Evolutionary conservation across 2,888 invertebrate species (phyloP).

Genomic region (Strigamia transsilvanica): DNA sequence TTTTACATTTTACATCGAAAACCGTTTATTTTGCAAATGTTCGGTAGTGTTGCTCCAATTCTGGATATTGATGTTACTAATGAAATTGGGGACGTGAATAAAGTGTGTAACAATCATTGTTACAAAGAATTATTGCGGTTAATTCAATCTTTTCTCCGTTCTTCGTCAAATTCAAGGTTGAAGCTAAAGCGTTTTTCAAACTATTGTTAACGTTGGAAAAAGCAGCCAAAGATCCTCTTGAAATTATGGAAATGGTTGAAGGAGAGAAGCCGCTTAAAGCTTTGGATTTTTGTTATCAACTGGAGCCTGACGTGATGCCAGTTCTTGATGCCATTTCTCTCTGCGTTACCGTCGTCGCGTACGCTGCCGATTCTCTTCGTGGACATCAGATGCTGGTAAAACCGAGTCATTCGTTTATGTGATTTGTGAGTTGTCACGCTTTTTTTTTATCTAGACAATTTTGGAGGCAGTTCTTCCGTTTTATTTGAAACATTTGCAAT

Average conservation of each 20-base stretch:
- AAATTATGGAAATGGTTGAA: conserved; percentile 72
- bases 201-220: conserved; percentile 90
- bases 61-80: conserved; percentile 82
- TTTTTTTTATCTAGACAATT: conserved; percentile 74
- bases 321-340: conserved; percentile 97
- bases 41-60: conserved; percentile 96
- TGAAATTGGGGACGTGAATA: conserved; percentile 89
- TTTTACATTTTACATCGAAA: conserved; percentile 98
- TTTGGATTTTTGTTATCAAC: conserved; percentile 98
- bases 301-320: conserved; percentile 96
- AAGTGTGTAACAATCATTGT: conserved; percentile 68
- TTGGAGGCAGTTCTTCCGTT: conserved; percentile 96
- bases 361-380: conserved; percentile 89
- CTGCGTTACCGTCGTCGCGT: conserved; percentile 98
- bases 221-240: conserved; percentile 91
- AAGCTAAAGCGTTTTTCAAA: conserved; percentile 90
- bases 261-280: conserved; percentile 80
- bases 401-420: conserved; percentile 56
- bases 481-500: conserved; percentile 91
- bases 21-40: conserved; percentile 98
- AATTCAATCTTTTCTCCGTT: not conserved
- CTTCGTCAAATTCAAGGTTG: conserved; percentile 70
- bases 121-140: no score
- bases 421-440: not conserved
- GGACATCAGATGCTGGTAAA: conserved; percentile 73